A percentile compares a stretch with the other conserved stretches of the same genome.
phyloP scores from a whole-genome alignment of 2,797 vertebrate genomes.

The Xyrichtys novacula region DNA sequence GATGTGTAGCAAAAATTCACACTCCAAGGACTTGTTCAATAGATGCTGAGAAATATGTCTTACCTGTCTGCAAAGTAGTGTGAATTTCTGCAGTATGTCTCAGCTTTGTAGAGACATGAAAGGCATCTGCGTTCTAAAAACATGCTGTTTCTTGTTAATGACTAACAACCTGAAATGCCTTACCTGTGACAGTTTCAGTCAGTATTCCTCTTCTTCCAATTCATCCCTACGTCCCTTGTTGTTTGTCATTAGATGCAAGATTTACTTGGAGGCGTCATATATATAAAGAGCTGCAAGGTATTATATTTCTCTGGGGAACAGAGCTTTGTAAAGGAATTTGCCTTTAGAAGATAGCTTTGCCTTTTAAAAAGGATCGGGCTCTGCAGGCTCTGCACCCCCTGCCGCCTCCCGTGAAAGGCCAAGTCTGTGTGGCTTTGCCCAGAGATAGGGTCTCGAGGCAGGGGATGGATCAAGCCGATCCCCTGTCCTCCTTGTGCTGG shows the following conservation, averaged over 20 bases:
- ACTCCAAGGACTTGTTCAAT: slow-evolving; percentile 55
- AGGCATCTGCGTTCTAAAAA: neutral
- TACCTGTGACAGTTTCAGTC: slow-evolving; percentile 32
- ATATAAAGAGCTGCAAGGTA: slow-evolving; percentile 49
- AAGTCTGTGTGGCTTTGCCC: slow-evolving; percentile 73
- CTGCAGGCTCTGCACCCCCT: slow-evolving; percentile 63
- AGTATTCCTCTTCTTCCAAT: slow-evolving; percentile 24
- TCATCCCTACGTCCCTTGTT: slow-evolving; percentile 16
- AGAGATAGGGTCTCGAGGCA: slow-evolving; percentile 74
- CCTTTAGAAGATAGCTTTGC: slow-evolving; percentile 65
- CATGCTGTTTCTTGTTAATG: slow-evolving; percentile 25
- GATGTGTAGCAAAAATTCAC: slow-evolving; percentile 67
- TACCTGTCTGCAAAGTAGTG: slow-evolving; percentile 46
- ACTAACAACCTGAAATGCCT: slow-evolving; percentile 23
- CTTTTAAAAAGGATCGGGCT: slow-evolving; percentile 74
- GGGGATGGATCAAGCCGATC: slow-evolving; percentile 68
- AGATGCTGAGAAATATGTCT: slow-evolving; percentile 30
- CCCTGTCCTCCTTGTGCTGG: slow-evolving; percentile 44
- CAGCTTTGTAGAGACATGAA: slow-evolving; percentile 16
- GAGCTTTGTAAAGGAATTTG: slow-evolving; percentile 71
- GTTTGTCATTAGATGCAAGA: slow-evolving; percentile 58
- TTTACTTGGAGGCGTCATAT: slow-evolving; percentile 45
- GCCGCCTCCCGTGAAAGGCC: slow-evolving; percentile 75
- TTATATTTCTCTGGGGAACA: slow-evolving; percentile 59
- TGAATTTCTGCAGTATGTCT: slow-evolving; percentile 15